phyloP scores from a whole-genome alignment of 2,888 invertebrate genomes.

The Drosophila aldrichi region DNA sequence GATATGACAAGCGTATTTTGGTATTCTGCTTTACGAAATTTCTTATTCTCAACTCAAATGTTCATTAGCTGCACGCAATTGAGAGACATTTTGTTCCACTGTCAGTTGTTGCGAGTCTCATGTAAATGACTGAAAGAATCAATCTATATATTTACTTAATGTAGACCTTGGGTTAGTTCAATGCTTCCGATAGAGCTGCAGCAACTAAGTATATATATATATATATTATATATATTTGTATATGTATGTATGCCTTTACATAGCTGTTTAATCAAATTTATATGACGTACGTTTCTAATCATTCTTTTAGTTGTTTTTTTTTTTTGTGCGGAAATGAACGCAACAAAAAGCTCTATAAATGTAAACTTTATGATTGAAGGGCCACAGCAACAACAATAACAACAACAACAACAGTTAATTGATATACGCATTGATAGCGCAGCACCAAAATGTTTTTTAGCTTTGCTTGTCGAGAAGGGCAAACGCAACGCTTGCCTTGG shows the following conservation, averaged over 20 bases:
- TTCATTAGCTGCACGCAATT: conserved; percentile 35
- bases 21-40: background rate
- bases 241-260: background rate
- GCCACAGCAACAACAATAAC: conserved; percentile 37
- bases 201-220: background rate
- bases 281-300: conserved; percentile 45
- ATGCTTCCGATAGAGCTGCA: conserved; percentile 43
- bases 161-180: conserved; percentile 46
- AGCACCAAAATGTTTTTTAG: conserved; percentile 32
- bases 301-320: conserved; percentile 19
- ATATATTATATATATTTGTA: background rate
- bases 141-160: conserved; percentile 5
- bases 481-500: conserved; percentile 55
- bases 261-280: conserved; percentile 37
- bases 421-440: conserved; percentile 74
- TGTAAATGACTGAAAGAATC: conserved; percentile 14
- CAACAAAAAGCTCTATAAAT: conserved; percentile 51
- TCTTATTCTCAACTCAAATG: background rate
- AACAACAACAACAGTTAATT: conserved; percentile 58
- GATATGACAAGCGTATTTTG: conserved; percentile 1
- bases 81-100: background rate
- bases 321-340: conserved; percentile 60
- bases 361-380: conserved; percentile 64
- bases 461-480: conserved; percentile 52
- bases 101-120: conserved; percentile 51